Evolutionary conservation across 1,140 invertebrate genomes (phyloP), one percentile per base, ranked within the genome.

Genomic region (Onthophagus taurus): DNA sequence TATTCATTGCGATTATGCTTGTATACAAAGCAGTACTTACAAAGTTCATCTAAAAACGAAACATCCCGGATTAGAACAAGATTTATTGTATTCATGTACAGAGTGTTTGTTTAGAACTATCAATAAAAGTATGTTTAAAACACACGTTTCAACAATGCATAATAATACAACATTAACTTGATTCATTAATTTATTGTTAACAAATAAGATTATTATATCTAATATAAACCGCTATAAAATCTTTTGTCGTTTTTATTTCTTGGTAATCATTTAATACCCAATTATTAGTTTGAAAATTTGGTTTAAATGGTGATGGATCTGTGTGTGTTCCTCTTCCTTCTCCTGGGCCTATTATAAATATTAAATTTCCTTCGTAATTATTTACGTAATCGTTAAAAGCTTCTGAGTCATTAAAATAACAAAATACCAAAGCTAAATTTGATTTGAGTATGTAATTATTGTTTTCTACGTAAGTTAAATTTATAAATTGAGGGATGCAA

Each of bases 281-380:
- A 5, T 58, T 49, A n/a, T 47, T 42, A 9, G 48, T 36, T 8
- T 51, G 39, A 46, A 68, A 74, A 49, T 69, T 71, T 21, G 61
- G 55, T 46, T 73, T 69, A 45, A 82, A 75, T 0, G 81, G 81
- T 46, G 69, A 61, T 0, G 82, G 82, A 53, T 80, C 72, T 4
- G 81, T 81, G 49, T 76, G 73, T n/a, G 77, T 73, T 34, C 74
- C 70, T 47, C 70, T 60, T 1, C 69, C 71, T n/a, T 72, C 60
- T n/a, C 64, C 66, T 0, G 82, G 81, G 3, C 83, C 83, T 49
- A 85, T 80, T 9, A 85, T 75, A 44, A 85, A 68, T 4, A 85
- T 50, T 31, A 76, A 65, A 16, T 64, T 65, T 1, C 82, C 83
- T 3, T 58, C 54, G 56, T 73, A 85, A 33, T 68, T 51, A 20